A percentile compares a stretch with the other conserved stretches of the same genome.
Conservation (phyloP, 1,140 invertebrate species). For the Agrilus planipennis region DNA sequence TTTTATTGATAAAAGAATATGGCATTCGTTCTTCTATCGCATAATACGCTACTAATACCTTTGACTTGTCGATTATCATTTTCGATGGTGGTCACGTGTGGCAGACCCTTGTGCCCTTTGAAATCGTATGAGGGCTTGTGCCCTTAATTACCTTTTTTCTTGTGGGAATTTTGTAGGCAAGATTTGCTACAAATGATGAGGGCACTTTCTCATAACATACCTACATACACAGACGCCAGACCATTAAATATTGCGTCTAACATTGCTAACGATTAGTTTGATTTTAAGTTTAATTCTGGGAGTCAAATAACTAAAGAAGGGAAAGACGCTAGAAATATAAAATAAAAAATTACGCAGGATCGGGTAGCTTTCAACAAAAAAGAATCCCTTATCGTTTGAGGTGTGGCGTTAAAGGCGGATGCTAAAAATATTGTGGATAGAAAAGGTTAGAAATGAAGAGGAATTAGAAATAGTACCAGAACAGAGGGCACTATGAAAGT, state of each 20-base stretch:
- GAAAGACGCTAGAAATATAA: neutral
- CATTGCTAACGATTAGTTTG: neutral
- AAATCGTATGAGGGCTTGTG: constrained; percentile 16
- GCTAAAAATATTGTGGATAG: no score
- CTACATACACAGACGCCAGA: no score
- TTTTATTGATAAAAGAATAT: no score
- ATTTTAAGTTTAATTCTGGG: neutral
- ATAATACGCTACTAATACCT: no score
- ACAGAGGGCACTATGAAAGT: no score
- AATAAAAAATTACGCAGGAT: no score
- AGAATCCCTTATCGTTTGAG: neutral
- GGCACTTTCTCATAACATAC: neutral
- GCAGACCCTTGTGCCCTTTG: neutral
- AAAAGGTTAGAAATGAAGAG: no score
- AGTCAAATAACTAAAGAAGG: neutral
- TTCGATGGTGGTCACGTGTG: constrained; percentile 26
- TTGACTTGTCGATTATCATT: no score
- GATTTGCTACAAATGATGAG: constrained; percentile 1
- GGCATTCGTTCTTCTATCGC: no score
- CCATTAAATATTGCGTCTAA: neutral
- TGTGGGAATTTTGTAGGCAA: constrained; percentile 22
- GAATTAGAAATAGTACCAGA: no score
- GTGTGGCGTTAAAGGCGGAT: no score
- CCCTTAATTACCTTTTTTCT: constrained; percentile 14
- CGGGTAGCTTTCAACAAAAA: no score